Evolutionary conservation across 2,888 invertebrate species (phyloP), one percentile per base, ranked within the genome.

Genomic region (Adineta ricciae): DNA sequence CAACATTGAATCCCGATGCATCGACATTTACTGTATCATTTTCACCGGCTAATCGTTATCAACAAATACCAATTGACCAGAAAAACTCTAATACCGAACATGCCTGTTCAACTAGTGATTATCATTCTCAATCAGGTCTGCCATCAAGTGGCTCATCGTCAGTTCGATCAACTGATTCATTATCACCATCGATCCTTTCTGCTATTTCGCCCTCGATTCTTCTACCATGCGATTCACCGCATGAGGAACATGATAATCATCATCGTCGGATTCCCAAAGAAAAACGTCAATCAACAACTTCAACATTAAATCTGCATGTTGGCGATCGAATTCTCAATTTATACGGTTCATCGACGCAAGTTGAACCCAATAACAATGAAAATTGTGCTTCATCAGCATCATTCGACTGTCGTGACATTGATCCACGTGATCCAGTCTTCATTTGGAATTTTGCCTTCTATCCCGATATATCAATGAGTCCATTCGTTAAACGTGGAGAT

Each of bases 401-500:
- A 32, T 64, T 64, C 32, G 32, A 64, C 32, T 27, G 41, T 78
- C 78, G 78, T 41, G 41, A 41, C n/a, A 38, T 78, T 41, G 78
- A 78, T 78, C 41, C 78, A 41, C 78, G 78, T 78, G 78, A 78
- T 78, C 78, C 78, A 78, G n/a, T 78, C 21, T 78, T 78, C n/a
- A 78, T 78, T 41, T 78, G 78, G 78, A 78, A 78, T 78, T 78
- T 78, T 41, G 78, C 19, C 38, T 78, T 78, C 21, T 78, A 78
- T 78, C 78, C 78, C 14, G 78, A 78, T 78, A 24, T 38, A 41
- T 38, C 78, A 21, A 78, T 78, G 11, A 78, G 78, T 78, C 78
- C 78, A 41, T 78, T 78, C n/a, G 41, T 78, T 8, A 78, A 78
- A 41, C 78, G 78, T 41, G 8, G 24, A 41, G 78, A 78, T 41